Base-by-base conservation (phyloP, 2,797 vertebrate genomes). In the Lacerta bilineata region DNA sequence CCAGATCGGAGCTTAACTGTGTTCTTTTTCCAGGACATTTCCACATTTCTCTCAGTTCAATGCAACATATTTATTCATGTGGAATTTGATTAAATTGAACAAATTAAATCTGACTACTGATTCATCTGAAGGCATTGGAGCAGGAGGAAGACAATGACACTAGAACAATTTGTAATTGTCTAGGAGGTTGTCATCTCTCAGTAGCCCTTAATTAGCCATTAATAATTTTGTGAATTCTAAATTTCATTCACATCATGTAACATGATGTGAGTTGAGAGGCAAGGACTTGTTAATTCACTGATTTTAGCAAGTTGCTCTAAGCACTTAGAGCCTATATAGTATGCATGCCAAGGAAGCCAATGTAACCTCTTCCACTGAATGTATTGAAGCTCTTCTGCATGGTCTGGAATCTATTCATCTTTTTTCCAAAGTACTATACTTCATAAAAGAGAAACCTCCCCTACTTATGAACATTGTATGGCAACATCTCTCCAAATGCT, bases 41-140 rank as follows among this genome's bases (percentile, higher is more conserved):
- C 74, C 90, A 83, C 78, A 88, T 90, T 77, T 90, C 59, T 90
- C 84, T 90, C 82, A 91, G 13, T 66, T 93, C 89, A 93, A 59
- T 29, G 4, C 36, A 92, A 87, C 86, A 76, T 71, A 85, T 92
- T 95, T 95, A 89, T 93, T 94, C 91, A 93, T 93, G 83, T 90
- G 87, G 82, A 95, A 92, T 92, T 82, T 94, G 92, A 92, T 93
- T 95, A 94, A 92, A 91, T 50, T 7, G 55, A 92, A 92, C 80
- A 94, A 93, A 95, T 95, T 93, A 93, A 93, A 93, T 87, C 83
- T 92, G 87, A 94, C 90, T 91, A 80, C 80, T 92, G 85, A 92
- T 83, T 90, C 89, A 88, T 92, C 91, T 94, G 88, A 93, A 88
- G 87, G 79, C 84, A 86, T 0, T 87, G 61, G 64, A 90, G 83